Conservation (phyloP, 2,888 invertebrate species). For the Automeris io region DNA sequence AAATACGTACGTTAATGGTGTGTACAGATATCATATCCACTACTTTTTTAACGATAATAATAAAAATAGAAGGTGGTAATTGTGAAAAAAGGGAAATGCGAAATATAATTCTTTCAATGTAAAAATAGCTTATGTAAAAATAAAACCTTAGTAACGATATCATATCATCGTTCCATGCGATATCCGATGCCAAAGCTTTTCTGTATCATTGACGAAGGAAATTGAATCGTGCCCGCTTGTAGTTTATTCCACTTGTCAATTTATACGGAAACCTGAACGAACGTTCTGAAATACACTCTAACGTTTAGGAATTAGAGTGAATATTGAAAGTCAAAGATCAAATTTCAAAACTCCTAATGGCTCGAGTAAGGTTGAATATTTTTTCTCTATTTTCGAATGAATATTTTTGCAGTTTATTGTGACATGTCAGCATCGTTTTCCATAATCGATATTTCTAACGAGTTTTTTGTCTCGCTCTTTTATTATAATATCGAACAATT, state of each 20-base stretch:
- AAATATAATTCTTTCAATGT: no score
- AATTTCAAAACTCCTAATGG: slow-evolving; percentile 32
- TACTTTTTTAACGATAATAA: no score
- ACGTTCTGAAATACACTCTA: slow-evolving; percentile 39
- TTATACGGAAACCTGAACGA: slow-evolving; percentile 19
- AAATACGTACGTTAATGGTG: no score
- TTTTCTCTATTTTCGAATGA: slow-evolving; percentile 30
- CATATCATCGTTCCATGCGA: no score
- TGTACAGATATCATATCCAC: no score
- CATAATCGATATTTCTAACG: slow-evolving; percentile 9
- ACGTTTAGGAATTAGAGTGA: slow-evolving; percentile 20
- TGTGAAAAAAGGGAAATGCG: no score
- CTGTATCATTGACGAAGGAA: slow-evolving; percentile 1
- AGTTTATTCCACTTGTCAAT: slow-evolving; percentile 1
- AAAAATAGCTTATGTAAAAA: no score
- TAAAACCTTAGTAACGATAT: no score
- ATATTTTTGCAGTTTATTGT: slow-evolving; percentile 43
- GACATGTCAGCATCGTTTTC: slow-evolving; percentile 16
- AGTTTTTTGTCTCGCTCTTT: no score
- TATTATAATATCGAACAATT: no score
- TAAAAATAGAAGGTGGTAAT: no score
- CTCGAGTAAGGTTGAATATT: slow-evolving; percentile 22
- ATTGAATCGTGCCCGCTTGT: slow-evolving; percentile 6
- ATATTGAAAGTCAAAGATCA: slow-evolving; percentile 20
- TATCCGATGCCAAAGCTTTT: no score